A percentile compares a stretch with the other conserved stretches of the same genome.
phyloP scores from a whole-genome alignment of 2,797 vertebrate species.

The Malacoraja senta region DNA sequence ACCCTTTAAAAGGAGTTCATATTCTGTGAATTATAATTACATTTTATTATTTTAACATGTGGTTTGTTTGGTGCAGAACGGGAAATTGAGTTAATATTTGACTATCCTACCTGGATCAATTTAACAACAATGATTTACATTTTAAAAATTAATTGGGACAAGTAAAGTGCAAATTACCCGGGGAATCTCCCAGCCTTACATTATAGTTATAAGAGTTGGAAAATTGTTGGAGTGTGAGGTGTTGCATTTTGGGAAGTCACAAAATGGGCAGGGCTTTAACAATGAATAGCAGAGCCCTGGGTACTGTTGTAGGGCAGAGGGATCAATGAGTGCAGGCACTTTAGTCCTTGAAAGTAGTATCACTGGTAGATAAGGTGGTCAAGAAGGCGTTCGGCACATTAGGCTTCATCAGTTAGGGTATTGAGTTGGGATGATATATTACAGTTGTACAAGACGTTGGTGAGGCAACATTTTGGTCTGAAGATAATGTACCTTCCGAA shows the following conservation, averaged over 20 bases:
- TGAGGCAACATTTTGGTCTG: too few species aligned
- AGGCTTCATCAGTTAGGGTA: too few species aligned
- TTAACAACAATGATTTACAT: background rate
- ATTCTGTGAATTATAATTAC: background rate
- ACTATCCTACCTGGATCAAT: background rate
- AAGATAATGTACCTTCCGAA: background rate
- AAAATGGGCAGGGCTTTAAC: too few species aligned
- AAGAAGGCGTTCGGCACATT: too few species aligned
- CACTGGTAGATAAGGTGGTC: too few species aligned
- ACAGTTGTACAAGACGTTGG: too few species aligned
- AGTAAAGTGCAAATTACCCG: background rate
- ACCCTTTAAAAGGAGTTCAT: background rate
- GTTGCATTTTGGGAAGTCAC: too few species aligned
- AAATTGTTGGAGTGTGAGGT: background rate
- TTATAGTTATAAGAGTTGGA: background rate
- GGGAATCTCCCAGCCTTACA: background rate
- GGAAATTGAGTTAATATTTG: constrained; percentile 5
- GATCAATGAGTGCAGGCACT: too few species aligned
- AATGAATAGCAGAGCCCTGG: background rate
- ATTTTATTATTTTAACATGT: background rate
- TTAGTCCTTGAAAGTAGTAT: too few species aligned
- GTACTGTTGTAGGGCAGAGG: background rate
- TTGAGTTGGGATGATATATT: too few species aligned
- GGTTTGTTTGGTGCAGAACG: background rate
- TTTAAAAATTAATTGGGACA: too few species aligned